phyloP scores from a whole-genome alignment of 2,113 vertebrate species.

The Mastomys coucha region DNA sequence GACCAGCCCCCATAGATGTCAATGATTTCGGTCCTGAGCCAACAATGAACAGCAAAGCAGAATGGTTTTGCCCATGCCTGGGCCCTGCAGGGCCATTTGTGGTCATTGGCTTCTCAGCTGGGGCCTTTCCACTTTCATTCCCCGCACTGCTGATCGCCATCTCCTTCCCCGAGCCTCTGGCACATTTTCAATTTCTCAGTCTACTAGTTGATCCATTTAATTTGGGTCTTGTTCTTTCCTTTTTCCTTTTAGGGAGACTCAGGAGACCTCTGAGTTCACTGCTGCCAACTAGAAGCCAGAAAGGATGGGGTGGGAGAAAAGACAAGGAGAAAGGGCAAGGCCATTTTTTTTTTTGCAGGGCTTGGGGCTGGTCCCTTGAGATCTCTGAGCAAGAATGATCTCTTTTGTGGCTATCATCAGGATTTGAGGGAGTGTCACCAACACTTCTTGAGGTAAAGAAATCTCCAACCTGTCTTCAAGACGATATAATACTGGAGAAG shows the following conservation, averaged over 20 bases:
- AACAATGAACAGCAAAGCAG: background rate
- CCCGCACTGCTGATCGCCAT: background rate
- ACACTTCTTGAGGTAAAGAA: background rate
- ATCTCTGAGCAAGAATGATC: background rate
- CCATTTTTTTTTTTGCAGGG: background rate
- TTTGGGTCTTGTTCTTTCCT: conserved; percentile 52
- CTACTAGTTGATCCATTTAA: conserved; percentile 59
- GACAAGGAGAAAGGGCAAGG: background rate
- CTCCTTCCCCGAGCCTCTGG: conserved; percentile 17
- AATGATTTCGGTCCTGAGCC: background rate
- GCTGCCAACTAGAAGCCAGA: background rate
- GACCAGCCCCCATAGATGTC: background rate
- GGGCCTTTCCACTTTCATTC: conserved; percentile 66
- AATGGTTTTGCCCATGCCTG: background rate
- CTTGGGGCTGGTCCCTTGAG: background rate
- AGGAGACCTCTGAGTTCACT: conserved; percentile 17
- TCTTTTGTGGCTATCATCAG: background rate
- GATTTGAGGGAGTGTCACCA: conserved; percentile 3
- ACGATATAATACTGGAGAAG: background rate
- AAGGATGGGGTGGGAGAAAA: background rate
- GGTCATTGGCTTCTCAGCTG: conserved; percentile 61
- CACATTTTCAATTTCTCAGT: conserved; percentile 47
- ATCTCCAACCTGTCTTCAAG: background rate
- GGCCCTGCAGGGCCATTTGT: conserved; percentile 52
- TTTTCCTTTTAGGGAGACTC: background rate